Percentiles rank a stretch among this genome's conserved stretches.
Conservation (phyloP, 2,888 invertebrate species). For the Eupeodes luniger region DNA sequence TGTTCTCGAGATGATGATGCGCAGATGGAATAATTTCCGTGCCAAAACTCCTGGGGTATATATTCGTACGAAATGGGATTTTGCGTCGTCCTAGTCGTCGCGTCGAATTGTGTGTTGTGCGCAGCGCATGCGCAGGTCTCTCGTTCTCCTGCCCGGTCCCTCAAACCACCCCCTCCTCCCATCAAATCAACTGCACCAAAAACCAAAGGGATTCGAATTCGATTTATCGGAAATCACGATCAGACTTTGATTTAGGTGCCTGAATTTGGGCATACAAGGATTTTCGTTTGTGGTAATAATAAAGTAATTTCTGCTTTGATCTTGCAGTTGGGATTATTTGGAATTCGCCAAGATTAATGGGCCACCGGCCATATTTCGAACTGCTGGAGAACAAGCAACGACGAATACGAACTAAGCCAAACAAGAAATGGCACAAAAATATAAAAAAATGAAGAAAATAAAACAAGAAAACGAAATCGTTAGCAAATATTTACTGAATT, state of each 20-base stretch:
- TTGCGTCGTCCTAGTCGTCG: constrained; percentile 38
- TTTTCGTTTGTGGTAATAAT: constrained; percentile 71
- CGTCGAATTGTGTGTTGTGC: constrained; percentile 42
- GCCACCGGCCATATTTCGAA: constrained; percentile 59
- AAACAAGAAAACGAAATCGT: constrained; percentile 1
- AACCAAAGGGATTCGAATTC: constrained; percentile 65
- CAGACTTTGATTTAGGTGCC: constrained; percentile 75
- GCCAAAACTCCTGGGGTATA: constrained; percentile 33
- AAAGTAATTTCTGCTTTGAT: constrained; percentile 76
- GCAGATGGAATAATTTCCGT: constrained; percentile 69
- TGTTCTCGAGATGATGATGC: constrained; percentile 20
- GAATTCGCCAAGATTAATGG: constrained; percentile 74
- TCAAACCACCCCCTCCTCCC: not conserved
- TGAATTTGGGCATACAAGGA: constrained; percentile 75
- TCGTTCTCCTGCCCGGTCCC: too few relatives aligned
- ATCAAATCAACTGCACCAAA: not conserved
- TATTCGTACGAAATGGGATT: constrained; percentile 55
- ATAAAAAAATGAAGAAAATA: not conserved
- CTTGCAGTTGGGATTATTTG: constrained; percentile 72
- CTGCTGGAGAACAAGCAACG: constrained; percentile 8
- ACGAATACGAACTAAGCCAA: not conserved
- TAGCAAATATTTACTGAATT: constrained; percentile 35
- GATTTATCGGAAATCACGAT: constrained; percentile 75
- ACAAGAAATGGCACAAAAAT: not conserved
- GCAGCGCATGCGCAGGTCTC: constrained; percentile 6